Base-by-base conservation (phyloP, 2,113 vertebrate species). In the Megalops atlanticus region DNA sequence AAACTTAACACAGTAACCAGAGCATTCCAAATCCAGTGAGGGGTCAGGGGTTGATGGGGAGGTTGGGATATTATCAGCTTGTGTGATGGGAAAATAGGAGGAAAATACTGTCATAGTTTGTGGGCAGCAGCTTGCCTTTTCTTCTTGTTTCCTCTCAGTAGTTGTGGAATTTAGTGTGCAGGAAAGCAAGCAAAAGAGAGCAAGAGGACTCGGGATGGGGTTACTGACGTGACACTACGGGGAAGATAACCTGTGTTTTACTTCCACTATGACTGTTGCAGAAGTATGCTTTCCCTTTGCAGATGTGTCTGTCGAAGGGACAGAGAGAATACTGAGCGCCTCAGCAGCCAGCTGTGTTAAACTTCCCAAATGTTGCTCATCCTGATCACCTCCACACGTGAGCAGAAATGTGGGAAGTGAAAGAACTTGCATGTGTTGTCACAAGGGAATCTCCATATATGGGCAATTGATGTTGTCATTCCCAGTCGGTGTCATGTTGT, bases 31-130 rank as follows among this genome's bases (percentile, higher is more conserved):
- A 84, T 85, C 82, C 77, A 78, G 77, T 27, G 12, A 31, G 58
- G 74, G 86, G 85, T 88, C 84, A 87, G 76, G 87, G 86, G 89
- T 89, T 72, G 77, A 79, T 80, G 74, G 75, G 77, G 74, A 85
- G 80, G 52, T 82, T 82, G 84, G 73, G 81, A 81, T 83, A 82
- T 73, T 76, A 76, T 74, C 81, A 64, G 74, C 40, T 31, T 10
- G 24, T 14, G n/a, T 35, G 36, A 80, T 58, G 79, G 70, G 41
- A 41, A 35, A 39, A 68, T 24, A 64, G 64, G 54, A 40, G 52
- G 27, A 52, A 70, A 79, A 71, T 43, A 31, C 64, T 78, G 16
- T 58, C 54, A 11, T 18, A 58, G 39, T 70, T 79, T 70, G 64
- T 45, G 39, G 77, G 77, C 77, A 47, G 58, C 2, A 15, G 77